These are phyloP conservation scores for Sakesphorus luctuosus DNA, from an alignment of 2,113 vertebrate genomes.

Conservation along the genomic window DNA sequence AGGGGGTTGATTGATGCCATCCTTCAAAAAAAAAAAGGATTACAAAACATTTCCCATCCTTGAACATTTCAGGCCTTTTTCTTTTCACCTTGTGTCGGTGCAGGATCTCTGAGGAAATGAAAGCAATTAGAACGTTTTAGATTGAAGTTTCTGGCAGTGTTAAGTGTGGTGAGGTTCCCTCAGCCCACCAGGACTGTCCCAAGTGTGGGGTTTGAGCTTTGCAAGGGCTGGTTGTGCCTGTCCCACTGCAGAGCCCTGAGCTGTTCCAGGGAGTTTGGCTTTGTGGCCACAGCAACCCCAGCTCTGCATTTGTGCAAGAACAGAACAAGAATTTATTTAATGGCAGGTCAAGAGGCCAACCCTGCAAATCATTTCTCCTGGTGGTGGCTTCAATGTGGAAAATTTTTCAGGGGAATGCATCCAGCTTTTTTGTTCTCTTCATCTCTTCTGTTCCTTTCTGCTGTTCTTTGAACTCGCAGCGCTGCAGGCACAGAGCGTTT, in stretches of 20 bases:
- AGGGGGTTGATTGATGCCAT: neutral
- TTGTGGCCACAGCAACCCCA: neutral
- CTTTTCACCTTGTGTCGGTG: neutral
- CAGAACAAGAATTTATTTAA: neutral
- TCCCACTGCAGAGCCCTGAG: rapidly evolving
- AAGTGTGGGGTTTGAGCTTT: neutral
- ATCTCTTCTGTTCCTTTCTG: neutral
- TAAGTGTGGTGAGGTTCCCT: neutral
- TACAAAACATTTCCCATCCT: neutral
- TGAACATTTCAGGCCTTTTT: neutral
- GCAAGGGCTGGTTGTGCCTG: neutral
- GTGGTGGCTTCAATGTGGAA: neutral
- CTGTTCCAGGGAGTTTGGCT: rapidly evolving
- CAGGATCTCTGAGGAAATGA: neutral
- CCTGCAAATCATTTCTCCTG: neutral
- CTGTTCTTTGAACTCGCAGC: neutral
- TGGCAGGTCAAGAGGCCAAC: neutral
- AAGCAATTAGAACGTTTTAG: neutral
- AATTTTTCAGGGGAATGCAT: neutral
- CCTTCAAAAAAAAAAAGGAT: neutral
- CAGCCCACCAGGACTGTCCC: neutral
- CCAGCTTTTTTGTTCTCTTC: neutral
- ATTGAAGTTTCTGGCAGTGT: neutral
- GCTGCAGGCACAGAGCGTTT: neutral
- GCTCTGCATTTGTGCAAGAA: neutral